A percentile compares a stretch with the other conserved stretches of the same genome.
Evolutionary conservation across 2,113 vertebrate genomes (phyloP).

Genomic region (Lepisosteus osseus): DNA sequence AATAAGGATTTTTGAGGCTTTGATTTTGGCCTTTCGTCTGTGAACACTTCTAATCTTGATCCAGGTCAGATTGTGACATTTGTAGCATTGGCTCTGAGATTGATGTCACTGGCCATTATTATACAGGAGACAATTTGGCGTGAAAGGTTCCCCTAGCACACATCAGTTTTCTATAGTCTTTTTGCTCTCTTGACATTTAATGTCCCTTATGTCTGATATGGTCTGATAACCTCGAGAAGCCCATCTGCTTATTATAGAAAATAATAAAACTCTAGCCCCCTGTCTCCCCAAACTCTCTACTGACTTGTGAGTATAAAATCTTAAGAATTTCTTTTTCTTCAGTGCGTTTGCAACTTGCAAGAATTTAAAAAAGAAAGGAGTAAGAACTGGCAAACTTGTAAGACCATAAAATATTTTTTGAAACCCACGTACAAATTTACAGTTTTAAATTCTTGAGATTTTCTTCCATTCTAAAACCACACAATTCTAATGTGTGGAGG

Average conservation of each 20-base stretch:
- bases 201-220: slow-evolving; percentile 49
- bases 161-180: slow-evolving; percentile 49
- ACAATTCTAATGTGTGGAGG: too few species aligned
- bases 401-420: too few species aligned
- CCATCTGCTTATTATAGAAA: slow-evolving; percentile 35
- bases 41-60: slow-evolving; percentile 50
- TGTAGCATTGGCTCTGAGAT: slow-evolving; percentile 44
- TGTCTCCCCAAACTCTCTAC: not conserved
- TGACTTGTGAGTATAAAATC: not conserved
- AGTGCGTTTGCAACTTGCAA: too few species aligned
- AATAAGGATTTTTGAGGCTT: slow-evolving; percentile 39
- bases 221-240: slow-evolving; percentile 48
- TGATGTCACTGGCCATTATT: slow-evolving; percentile 50
- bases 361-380: too few species aligned
- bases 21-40: slow-evolving; percentile 52
- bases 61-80: slow-evolving; percentile 49
- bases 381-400: too few species aligned
- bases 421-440: too few species aligned
- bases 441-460: too few species aligned
- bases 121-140: slow-evolving; percentile 53
- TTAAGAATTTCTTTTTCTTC: not conserved
- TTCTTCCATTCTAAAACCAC: too few species aligned
- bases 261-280: slow-evolving; percentile 31
- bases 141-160: slow-evolving; percentile 44
- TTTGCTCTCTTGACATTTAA: slow-evolving; percentile 56